These are phyloP conservation scores for Eupithecia exiguata DNA, from an alignment of 2,888 invertebrate genomes.

Conservation along the genomic window DNA sequence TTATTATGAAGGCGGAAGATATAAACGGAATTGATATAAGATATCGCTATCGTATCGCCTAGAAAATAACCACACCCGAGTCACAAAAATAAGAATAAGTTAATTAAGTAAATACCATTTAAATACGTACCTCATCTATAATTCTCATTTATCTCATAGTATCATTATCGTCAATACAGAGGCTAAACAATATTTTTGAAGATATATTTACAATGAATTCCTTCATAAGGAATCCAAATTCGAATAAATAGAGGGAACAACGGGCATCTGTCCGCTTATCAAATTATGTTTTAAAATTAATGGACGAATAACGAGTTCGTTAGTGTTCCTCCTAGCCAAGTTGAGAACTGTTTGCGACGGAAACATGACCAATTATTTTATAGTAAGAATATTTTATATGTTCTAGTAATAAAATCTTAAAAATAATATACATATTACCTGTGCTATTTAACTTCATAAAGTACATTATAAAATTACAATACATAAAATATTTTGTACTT, in stretches of 20 bases:
- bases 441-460: slow-evolving; percentile 75
- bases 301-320: slow-evolving; percentile 84
- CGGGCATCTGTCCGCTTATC: slow-evolving; percentile 78
- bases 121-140: slow-evolving; percentile 55
- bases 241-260: slow-evolving; percentile 73
- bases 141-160: slow-evolving; percentile 66
- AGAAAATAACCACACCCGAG: slow-evolving; percentile 60
- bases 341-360: slow-evolving; percentile 82
- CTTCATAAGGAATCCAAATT: slow-evolving; percentile 76
- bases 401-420: slow-evolving; percentile 74
- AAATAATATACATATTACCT: slow-evolving; percentile 78
- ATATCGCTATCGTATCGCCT: slow-evolving; percentile 44
- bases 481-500: slow-evolving; percentile 84
- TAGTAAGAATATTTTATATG: slow-evolving; percentile 57
- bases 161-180: slow-evolving; percentile 63
- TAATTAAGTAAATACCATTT: slow-evolving; percentile 60
- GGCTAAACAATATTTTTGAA: slow-evolving; percentile 74
- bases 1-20: slow-evolving; percentile 29
- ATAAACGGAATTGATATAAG: slow-evolving; percentile 32
- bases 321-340: slow-evolving; percentile 81
- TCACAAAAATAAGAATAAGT: slow-evolving; percentile 58
- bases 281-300: slow-evolving; percentile 82
- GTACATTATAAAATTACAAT: slow-evolving; percentile 81
- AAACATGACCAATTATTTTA: slow-evolving; percentile 74
- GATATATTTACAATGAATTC: slow-evolving; percentile 77